Base-by-base conservation (phyloP, 2,888 invertebrate genomes). In the Nephrotoma guestfalica region DNA sequence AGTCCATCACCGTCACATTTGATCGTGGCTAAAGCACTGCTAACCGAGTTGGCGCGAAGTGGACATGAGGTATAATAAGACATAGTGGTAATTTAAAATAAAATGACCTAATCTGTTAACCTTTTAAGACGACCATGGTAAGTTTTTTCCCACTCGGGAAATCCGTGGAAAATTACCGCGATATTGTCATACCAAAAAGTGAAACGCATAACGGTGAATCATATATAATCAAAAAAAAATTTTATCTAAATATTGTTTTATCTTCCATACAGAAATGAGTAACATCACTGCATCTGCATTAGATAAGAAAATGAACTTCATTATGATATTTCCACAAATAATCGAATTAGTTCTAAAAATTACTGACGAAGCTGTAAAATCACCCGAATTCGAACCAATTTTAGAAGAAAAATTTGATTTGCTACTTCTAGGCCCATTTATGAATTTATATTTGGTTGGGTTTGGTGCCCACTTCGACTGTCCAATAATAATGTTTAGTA, bases 1-100 rank as follows among this genome's bases (percentile, higher is more conserved):
- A 88, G 90, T 9, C 88, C 88, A 0, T 88, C 86, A 0, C 89
- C 88, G 47, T 91, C 91, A 42, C 91, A 91, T 86, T 90, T 90
- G 41, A 87, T 89, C 0, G 89, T 90, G 89, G 89, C 89, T 86
- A 89, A 89, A 9, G 86, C 87, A 0, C 71, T 91, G 43, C 89
- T 89, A 88, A 89, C 89, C 86, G 89, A 88, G 0, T 87, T 91
- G 1, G 90, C 90, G 0, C 88, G 47, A 4, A 89, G 88, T 30
- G 91, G 91, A 0, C 91, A 91, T 86, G 89, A 89, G 15, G 89
- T 91, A 3, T 90, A 90, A 86, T 88, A 90, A 3, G 87, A 30
- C 30, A 90, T n/a, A 90, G 41, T 15, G 45, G 11, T n/a, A 18
- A 45, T 47, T 40, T 13, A 51, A 9, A 18, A 1, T 11, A 41